Conservation (phyloP, 1,140 invertebrate genomes). For the Manduca sexta region DNA sequence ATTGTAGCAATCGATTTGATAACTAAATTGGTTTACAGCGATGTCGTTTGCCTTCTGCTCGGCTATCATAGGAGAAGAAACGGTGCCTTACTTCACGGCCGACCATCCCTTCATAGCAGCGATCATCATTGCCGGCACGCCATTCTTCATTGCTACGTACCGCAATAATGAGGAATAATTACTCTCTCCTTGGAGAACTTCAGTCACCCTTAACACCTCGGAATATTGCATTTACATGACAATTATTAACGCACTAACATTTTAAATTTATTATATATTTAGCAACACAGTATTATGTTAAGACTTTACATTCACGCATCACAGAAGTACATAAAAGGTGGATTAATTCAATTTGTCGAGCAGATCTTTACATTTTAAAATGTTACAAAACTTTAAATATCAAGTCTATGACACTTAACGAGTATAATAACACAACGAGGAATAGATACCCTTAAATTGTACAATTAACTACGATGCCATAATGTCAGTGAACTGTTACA, state of each 20-base stretch:
- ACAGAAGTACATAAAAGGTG: neutral
- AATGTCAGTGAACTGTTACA: too few species aligned
- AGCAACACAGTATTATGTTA: neutral
- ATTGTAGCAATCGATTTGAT: neutral
- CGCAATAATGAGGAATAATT: conserved; percentile 2
- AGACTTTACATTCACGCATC: neutral
- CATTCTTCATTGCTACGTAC: conserved; percentile 13
- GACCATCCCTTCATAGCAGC: conserved; percentile 19
- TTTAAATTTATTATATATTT: neutral
- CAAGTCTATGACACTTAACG: too few species aligned
- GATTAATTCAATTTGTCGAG: neutral
- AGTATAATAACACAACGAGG: too few species aligned
- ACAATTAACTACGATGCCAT: too few species aligned
- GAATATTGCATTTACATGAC: neutral
- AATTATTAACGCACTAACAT: neutral
- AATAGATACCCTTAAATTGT: too few species aligned
- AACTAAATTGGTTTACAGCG: conserved; percentile 14
- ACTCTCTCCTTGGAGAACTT: neutral
- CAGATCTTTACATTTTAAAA: neutral
- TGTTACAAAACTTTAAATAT: neutral
- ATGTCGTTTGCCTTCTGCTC: conserved; percentile 14
- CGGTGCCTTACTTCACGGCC: conserved; percentile 14
- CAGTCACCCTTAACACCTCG: neutral
- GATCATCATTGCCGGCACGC: conserved; percentile 4
- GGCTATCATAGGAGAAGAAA: conserved; percentile 8